Conservation (phyloP, 2,888 invertebrate species). For the Cryptocheilus praepositus region DNA sequence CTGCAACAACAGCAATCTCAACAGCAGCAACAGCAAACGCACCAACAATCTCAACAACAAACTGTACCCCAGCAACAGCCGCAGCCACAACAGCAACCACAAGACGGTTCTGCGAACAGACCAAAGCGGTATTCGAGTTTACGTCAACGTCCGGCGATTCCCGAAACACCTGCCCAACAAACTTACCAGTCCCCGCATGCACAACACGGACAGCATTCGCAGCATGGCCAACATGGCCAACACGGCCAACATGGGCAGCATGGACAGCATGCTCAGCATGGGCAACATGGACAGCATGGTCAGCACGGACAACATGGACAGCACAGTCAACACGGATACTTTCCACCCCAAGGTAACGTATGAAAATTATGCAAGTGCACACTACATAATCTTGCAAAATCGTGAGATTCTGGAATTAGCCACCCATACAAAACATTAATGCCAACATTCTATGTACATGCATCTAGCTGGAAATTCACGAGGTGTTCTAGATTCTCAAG, state of each 20-base stretch:
- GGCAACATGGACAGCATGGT: conserved; percentile 58
- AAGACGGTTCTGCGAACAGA: conserved; percentile 73
- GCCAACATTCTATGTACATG: conserved; percentile 57
- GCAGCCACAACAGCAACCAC: conserved; percentile 58
- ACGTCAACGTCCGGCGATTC: conserved; percentile 76
- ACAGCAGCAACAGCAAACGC: conserved; percentile 68
- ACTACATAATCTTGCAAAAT: too few species aligned
- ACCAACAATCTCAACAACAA: conserved; percentile 62
- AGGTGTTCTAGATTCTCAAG: conserved; percentile 72
- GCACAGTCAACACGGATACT: conserved; percentile 66
- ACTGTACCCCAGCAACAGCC: conserved; percentile 66
- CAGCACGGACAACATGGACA: conserved; percentile 42
- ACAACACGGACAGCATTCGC: conserved; percentile 59
- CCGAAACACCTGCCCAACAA: conserved; percentile 65
- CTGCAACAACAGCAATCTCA: conserved; percentile 69
- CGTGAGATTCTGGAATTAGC: too few species aligned
- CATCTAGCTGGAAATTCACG: conserved; percentile 72
- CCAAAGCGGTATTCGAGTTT: conserved; percentile 84
- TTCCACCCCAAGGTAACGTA: conserved; percentile 68
- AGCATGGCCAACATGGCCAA: conserved; percentile 58
- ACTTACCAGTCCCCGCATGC: conserved; percentile 65
- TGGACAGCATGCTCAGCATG: conserved; percentile 57
- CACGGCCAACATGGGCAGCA: too few species aligned
- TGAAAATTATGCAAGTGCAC: conserved; percentile 9
- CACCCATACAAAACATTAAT: conserved; percentile 38